Evolutionary conservation across 2,797 vertebrate genomes (phyloP).

Genomic region (Anabas testudineus): DNA sequence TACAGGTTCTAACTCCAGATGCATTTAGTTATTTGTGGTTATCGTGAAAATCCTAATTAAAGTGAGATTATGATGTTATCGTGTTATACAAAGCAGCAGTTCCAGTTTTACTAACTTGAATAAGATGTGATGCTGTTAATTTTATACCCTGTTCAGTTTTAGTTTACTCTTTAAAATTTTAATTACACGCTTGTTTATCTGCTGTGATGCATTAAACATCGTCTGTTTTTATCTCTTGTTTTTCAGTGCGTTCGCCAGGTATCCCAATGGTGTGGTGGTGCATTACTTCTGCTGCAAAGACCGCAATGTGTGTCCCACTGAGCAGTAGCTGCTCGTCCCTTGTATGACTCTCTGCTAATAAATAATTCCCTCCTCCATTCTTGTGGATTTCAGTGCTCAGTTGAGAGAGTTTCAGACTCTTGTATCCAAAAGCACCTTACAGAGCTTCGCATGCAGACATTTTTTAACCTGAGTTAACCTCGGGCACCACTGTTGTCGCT

Average conservation of each 20-base stretch:
- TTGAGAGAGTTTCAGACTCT: background rate
- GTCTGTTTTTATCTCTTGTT: conserved; percentile 13
- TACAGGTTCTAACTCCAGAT: conserved; percentile 55
- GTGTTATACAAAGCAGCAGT: background rate
- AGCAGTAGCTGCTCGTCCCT: conserved; percentile 67
- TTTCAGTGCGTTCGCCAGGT: conserved; percentile 95
- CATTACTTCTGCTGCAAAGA: conserved; percentile 99
- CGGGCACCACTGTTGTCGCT: background rate
- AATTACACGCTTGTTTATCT: conserved; percentile 8
- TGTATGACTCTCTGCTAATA: background rate
- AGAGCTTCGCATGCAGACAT: conserved; percentile 11
- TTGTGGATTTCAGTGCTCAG: conserved; percentile 16
- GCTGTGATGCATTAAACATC: background rate
- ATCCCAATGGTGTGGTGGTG: conserved; percentile 96
- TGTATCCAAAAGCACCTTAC: conserved; percentile 20
- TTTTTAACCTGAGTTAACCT: conserved; percentile 23
- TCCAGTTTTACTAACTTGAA: background rate
- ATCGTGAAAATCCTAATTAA: background rate
- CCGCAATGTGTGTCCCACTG: conserved; percentile 83
- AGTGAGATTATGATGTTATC: background rate
- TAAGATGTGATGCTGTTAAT: background rate
- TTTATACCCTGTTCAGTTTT: conserved; percentile 11
- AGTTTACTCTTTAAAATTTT: background rate
- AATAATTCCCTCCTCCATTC: background rate
- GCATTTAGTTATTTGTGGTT: background rate